Evolutionary conservation across 2,888 invertebrate species (phyloP).

Genomic region (Eupithecia pulchellata): DNA sequence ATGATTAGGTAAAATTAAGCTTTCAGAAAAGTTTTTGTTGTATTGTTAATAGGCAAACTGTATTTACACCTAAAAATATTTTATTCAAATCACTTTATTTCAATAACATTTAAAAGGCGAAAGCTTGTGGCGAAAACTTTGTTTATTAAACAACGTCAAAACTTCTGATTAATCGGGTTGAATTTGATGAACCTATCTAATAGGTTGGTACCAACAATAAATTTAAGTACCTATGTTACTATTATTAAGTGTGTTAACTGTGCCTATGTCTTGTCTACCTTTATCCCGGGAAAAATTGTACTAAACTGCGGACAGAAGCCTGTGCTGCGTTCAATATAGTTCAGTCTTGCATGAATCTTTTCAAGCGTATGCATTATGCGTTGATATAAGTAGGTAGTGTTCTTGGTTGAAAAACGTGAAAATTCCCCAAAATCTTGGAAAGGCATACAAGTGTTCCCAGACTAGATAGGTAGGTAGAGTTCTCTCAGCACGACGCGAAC

Average conservation of each 20-base stretch:
- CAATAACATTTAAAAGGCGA: too few relatives aligned
- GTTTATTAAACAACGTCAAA: not conserved
- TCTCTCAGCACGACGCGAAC: constrained; percentile 57
- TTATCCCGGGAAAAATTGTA: not conserved
- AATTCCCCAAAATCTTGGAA: not conserved
- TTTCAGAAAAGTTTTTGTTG: too few relatives aligned
- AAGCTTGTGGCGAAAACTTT: not conserved
- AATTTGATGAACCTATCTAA: not conserved
- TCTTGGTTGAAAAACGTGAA: not conserved
- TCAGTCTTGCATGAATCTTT: not conserved
- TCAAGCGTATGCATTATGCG: too few relatives aligned
- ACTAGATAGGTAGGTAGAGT: constrained; percentile 55
- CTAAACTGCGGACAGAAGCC: too few relatives aligned
- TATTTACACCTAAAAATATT: too few relatives aligned
- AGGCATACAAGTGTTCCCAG: constrained; percentile 44
- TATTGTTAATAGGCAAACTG: too few relatives aligned
- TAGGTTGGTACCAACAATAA: too few relatives aligned
- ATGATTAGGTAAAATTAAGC: too few relatives aligned
- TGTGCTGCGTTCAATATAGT: not conserved
- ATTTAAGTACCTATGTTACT: too few relatives aligned
- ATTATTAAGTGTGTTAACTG: too few relatives aligned
- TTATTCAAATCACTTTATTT: too few relatives aligned
- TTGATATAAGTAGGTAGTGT: not conserved
- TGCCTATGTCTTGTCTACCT: too few relatives aligned
- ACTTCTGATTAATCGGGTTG: not conserved